These are phyloP conservation scores for Acyrthosiphon pisum DNA, from an alignment of 1,140 invertebrate species.

Conservation along the genomic window DNA sequence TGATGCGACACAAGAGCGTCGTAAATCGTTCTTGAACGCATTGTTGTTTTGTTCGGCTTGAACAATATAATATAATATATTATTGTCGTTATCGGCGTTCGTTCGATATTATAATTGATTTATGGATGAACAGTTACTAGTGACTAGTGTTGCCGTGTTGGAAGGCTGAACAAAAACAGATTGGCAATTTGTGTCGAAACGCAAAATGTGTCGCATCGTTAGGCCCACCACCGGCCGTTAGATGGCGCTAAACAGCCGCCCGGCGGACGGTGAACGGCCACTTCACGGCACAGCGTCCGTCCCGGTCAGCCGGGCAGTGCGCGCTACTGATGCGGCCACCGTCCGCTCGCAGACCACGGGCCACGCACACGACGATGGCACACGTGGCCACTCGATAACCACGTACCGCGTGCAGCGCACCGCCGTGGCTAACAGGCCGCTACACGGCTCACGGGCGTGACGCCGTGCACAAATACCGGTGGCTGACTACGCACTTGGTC, in stretches of 20 bases:
- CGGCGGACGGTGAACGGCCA: not conserved
- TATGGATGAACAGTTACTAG: not conserved
- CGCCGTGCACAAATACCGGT: not conserved
- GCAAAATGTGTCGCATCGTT: not conserved
- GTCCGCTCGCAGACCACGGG: not conserved
- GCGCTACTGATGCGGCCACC: no score
- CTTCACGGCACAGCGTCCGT: not conserved
- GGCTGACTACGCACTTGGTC: rapidly evolving
- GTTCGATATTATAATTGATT: not conserved
- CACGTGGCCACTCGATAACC: no score
- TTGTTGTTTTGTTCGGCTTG: not conserved
- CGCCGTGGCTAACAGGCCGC: not conserved
- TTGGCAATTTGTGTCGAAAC: not conserved
- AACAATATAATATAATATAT: no score
- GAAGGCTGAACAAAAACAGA: not conserved
- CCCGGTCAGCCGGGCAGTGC: not conserved
- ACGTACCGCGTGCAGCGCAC: no score
- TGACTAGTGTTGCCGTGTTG: no score
- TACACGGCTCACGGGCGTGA: not conserved
- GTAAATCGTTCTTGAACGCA: no score
- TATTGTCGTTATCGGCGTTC: not conserved
- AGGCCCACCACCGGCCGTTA: not conserved
- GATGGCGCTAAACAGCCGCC: not conserved
- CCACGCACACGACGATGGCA: no score
- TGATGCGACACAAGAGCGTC: no score